Conservation (phyloP, 1,140 invertebrate genomes). For the Neodiprion lecontei region DNA sequence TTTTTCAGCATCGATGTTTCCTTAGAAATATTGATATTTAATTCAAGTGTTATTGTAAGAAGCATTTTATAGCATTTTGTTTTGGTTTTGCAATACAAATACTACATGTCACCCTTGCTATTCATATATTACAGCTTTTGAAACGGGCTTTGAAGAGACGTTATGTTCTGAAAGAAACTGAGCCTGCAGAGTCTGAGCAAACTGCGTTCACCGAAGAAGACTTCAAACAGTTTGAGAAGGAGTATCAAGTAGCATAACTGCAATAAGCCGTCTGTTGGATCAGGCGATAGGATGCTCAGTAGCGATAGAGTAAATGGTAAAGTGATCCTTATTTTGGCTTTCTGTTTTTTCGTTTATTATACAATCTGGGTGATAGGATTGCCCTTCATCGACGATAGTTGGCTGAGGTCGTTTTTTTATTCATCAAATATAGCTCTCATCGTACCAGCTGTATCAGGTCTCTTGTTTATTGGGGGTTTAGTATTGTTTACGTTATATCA, state of each 20-base stretch:
- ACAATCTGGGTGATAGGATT: slow-evolving; percentile 73
- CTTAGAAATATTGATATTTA: background rate
- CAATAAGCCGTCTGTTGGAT: background rate
- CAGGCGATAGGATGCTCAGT: slow-evolving; percentile 39
- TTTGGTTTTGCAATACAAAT: too few relatives aligned
- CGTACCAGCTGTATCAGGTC: slow-evolving; percentile 66
- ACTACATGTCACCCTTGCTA: background rate
- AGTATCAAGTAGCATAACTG: slow-evolving; percentile 50
- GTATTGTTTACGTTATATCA: slow-evolving; percentile 71
- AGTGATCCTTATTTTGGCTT: slow-evolving; percentile 63
- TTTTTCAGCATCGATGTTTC: slow-evolving; percentile 10
- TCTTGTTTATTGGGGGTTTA: slow-evolving; percentile 71
- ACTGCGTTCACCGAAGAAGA: slow-evolving; percentile 63
- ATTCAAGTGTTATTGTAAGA: background rate
- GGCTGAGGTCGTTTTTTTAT: slow-evolving; percentile 67
- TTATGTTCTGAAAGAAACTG: slow-evolving; percentile 32
- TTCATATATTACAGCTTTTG: slow-evolving; percentile 34
- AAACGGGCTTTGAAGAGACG: slow-evolving; percentile 28
- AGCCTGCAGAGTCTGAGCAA: slow-evolving; percentile 37
- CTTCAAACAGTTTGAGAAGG: slow-evolving; percentile 60
- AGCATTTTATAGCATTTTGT: too few relatives aligned
- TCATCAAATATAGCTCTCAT: slow-evolving; percentile 67
- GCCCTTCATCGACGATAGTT: slow-evolving; percentile 72
- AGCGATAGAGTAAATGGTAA: slow-evolving; percentile 62
- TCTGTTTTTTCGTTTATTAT: slow-evolving; percentile 67